Evolutionary conservation across 2,888 invertebrate species (phyloP).

Genomic region (Ametastegia equiseti): DNA sequence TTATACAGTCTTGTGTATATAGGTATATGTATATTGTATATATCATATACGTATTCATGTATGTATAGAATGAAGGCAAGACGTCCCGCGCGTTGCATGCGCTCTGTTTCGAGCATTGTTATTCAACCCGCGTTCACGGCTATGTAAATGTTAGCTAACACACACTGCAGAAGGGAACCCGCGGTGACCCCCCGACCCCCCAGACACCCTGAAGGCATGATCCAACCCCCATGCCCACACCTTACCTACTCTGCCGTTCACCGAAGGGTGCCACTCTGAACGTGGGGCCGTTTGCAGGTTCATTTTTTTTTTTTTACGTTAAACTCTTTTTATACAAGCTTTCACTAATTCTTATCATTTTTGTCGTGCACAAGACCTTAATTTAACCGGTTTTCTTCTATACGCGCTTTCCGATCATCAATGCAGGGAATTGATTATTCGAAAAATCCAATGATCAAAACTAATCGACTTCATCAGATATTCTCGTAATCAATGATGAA

Average conservation of each 20-base stretch:
- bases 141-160: constrained; percentile 70
- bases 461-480: too few relatives aligned
- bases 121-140: constrained; percentile 65
- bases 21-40: too few relatives aligned
- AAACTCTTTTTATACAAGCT: background rate
- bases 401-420: too few relatives aligned
- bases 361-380: background rate
- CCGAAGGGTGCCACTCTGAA: constrained; percentile 29
- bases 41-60: constrained; percentile 29
- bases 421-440: too few relatives aligned
- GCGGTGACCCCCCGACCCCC: constrained; percentile 52
- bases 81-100: constrained; percentile 11
- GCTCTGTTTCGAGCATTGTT: constrained; percentile 66
- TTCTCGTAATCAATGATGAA: too few relatives aligned
- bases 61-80: constrained; percentile 10
- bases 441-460: too few relatives aligned
- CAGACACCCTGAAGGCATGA: constrained; percentile 57
- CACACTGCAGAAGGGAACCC: constrained; percentile 49
- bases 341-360: background rate
- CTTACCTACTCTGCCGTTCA: constrained; percentile 50
- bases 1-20: too few relatives aligned
- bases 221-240: constrained; percentile 48
- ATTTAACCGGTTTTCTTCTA: too few relatives aligned
- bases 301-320: background rate
- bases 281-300: constrained; percentile 21